Evolutionary conservation across 1,140 invertebrate genomes (phyloP), one percentile per base, ranked within the genome.

Genomic region (Drosophila eugracilis): DNA sequence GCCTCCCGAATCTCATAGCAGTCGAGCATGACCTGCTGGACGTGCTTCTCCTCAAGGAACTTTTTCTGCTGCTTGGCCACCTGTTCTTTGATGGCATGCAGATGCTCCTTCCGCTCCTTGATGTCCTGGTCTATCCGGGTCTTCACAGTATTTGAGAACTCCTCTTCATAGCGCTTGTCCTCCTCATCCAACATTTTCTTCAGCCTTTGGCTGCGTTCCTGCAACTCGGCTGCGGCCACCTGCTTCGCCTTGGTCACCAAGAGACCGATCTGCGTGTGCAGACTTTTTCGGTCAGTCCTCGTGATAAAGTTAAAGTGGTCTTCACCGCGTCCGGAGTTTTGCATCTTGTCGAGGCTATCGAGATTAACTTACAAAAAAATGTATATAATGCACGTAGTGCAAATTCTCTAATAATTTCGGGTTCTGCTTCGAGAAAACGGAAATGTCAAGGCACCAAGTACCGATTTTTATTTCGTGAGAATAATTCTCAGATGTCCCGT

Each of bases 1-100:
- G 74, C 76, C 45, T 91, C 76, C n/a, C 90, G 90, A 5, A 91
- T 67, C 48, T 91, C 90, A 47, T 89, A 83, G 63, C 89, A 91
- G 47, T 76, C 78, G 4, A 66, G 41, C 76, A 91, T 89, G 9
- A 75, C 54, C 36, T 85, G 83, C 37, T 91, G 89, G 14, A 79
- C 28, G 5, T 71, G 70, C 36, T 90, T 91, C 5, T 58, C 19
- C 15, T 81, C 60, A 0, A 88, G 45, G 37, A 85, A 90, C 37
- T 81, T 39, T 48, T 75, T 67, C 4, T 80, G 72, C 4, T 53
- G 41, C 17, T 60, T 65, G 12, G 62, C 47, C 14, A 63, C 57
- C 14, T 75, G 59, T 36, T 81, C 90, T 54, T 77, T 81, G 26
- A 89, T 78, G 17, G 60, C 72, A 7, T 74, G 44, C 52, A 91